Base-by-base conservation (phyloP, 2,797 vertebrate species). In the Enoplosus armatus region DNA sequence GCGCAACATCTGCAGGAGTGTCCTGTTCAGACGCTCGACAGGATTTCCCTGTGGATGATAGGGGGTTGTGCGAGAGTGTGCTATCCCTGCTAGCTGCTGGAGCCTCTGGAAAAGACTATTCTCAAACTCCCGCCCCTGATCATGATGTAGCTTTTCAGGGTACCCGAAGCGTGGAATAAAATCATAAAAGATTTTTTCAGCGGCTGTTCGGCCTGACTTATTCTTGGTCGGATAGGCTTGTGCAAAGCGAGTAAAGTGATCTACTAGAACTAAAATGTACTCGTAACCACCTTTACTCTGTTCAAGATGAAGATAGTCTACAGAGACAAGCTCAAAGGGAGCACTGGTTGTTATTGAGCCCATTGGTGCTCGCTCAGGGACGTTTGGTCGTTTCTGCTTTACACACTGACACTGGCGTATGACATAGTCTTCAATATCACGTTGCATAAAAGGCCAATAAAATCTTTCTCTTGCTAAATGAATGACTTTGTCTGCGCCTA, bases 401-500 rank as follows among this genome's bases (percentile, higher is more conserved):
- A 73, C 1, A 62, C 72, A 77, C 1, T 0, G 6, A 4, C 72
- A 66, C 15, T 45, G 53, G 20, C 10, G 10, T 15, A 60, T 69
- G 26, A 63, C 31, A 14, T 70, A 70, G 2, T 77, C 16, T 12
- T 70, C 39, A 0, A 55, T 62, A 0, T 79, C 29, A 0, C 22
- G 4, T 14, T 77, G 75, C 54, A 79, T 78, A 1, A 60, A 61
- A 0, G 33, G 72, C 76, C 76, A 80, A 47, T 62, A 84, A 61
- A 83, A 72, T 0, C 53, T 48, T 3, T 74, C 29, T 26, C 81
- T 12, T 0, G 20, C 48, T 2, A 75, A 31, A 3, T 59, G 50
- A 0, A 73, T 68, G 8, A 77, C 59, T 26, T 55, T 76, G 8
- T 77, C 74, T 3, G 74, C 2, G 1, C 63, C 74, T 0, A 72